Percentiles rank a stretch among this genome's conserved stretches.
Evolutionary conservation across 1,140 invertebrate genomes (phyloP).

Genomic region (Aplysia californica): DNA sequence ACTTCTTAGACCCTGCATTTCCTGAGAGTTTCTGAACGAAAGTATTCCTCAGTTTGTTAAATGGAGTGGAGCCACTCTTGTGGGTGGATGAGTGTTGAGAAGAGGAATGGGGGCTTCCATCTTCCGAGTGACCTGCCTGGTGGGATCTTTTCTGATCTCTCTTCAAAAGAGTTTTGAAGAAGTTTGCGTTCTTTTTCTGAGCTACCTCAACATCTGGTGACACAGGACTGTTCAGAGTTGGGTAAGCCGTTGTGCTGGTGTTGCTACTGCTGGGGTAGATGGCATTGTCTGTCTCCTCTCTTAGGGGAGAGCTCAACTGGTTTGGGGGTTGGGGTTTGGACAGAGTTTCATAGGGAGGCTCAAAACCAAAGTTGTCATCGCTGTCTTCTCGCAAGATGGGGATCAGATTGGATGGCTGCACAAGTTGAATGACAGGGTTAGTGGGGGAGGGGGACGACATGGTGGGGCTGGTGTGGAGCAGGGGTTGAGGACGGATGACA

Average conservation of each 20-base stretch:
- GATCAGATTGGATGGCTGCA: neutral
- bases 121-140: conserved; percentile 30
- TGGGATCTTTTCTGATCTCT: conserved; percentile 24
- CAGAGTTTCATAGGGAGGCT: conserved; percentile 20
- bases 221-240: neutral
- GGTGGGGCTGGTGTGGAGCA: conserved; percentile 19
- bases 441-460: neutral
- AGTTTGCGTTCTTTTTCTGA: conserved; percentile 21
- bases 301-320: neutral
- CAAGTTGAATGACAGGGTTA: neutral
- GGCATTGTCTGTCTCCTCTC: too few species aligned
- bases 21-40: conserved; percentile 47
- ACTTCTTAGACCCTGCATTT: conserved; percentile 27
- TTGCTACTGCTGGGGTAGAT: too few species aligned
- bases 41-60: conserved; percentile 44
- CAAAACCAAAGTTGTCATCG: conserved; percentile 14
- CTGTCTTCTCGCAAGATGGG: too few species aligned
- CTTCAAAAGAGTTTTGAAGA: conserved; percentile 27
- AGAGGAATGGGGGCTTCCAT: conserved; percentile 34
- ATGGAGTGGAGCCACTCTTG: conserved; percentile 35
- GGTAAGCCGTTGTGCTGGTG: too few species aligned
- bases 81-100: conserved; percentile 41
- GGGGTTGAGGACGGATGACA: conserved; percentile 56
- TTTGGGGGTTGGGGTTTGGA: neutral
- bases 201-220: conserved; percentile 1